Base-by-base conservation (phyloP, 37 sponge, comb jelly and placozoan genomes). In the Dysidea cf. avara region DNA sequence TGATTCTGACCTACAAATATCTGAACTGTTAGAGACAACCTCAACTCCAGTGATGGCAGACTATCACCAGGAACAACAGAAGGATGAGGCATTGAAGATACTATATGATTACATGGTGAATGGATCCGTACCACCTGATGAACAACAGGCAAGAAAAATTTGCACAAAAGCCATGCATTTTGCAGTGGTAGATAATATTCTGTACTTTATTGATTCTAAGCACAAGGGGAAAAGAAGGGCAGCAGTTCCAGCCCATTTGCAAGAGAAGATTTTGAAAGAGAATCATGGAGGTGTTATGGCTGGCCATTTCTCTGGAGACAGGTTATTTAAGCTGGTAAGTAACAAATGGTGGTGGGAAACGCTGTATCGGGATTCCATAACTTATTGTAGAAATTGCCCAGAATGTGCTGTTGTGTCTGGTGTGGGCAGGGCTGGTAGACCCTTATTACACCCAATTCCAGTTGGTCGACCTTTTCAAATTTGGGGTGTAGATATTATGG, bases 281-380 rank as follows among this genome's bases (percentile, higher is more conserved):
- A 26, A 56, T 54, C 79, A 78, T 84, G 48, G 79, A 24, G 79
- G 73, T 53, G 28, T 13, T 20, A 61, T 63, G 46, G n/a, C n/a
- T n/a, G n/a, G n/a, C n/a, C n/a, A n/a, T n/a, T n/a, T n/a, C n/a
- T n/a, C n/a, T n/a, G n/a, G n/a, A n/a, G n/a, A n/a, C n/a, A n/a
- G n/a, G n/a, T n/a, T n/a, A n/a, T n/a, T n/a, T n/a, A n/a, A n/a
- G n/a, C n/a, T n/a, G n/a, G n/a, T n/a, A n/a, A n/a, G n/a, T n/a
- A n/a, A n/a, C n/a, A n/a, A n/a, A n/a, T 84, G 85, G 79, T 84
- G 85, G 85, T 84, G 79, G 85, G 43, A 64, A 16, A 38, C 43
- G 24, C 49, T 84, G 71, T 56, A 78, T 38, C n/a, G 64, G n/a
- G 85, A 84, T 56, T 20, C 49, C 37, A 28, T 59, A 12, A 60